Evolutionary conservation across 2,888 invertebrate species (phyloP).

Genomic region (Tenthredo amoena): DNA sequence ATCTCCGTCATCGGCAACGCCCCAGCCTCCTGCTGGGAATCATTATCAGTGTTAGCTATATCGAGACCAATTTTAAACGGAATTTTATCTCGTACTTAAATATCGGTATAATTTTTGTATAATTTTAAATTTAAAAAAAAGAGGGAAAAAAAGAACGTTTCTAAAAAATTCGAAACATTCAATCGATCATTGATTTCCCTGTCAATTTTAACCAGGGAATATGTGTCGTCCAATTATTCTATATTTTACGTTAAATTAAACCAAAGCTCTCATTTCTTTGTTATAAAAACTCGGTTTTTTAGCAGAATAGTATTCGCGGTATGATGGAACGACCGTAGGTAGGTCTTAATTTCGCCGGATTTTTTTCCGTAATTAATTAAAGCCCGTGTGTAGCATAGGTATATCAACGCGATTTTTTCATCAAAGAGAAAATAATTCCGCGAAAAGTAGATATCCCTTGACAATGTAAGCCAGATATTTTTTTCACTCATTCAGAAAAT

Average conservation of each 20-base stretch:
- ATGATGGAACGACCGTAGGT: no score
- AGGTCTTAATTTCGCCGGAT: neutral
- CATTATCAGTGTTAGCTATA: conserved; percentile 66
- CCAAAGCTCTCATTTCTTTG: no score
- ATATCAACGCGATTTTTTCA: neutral
- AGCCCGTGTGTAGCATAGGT: neutral
- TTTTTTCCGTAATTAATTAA: neutral
- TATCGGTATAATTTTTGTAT: no score
- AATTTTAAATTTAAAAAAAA: no score
- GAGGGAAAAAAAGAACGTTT: no score
- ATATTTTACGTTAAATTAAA: neutral
- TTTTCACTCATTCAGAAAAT: neutral
- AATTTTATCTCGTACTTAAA: neutral
- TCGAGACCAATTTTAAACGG: conserved; percentile 36
- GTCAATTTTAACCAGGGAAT: no score
- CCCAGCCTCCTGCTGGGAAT: conserved; percentile 81
- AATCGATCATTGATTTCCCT: no score
- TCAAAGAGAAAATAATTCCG: neutral
- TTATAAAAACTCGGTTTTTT: no score
- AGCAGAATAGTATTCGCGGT: neutral
- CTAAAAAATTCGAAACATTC: no score
- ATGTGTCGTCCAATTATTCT: no score
- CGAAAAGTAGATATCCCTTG: neutral
- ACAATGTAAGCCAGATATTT: neutral
- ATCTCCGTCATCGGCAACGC: conserved; percentile 84